Base-by-base conservation (phyloP, 2,113 vertebrate species). In the Chaetodon trifascialis region DNA sequence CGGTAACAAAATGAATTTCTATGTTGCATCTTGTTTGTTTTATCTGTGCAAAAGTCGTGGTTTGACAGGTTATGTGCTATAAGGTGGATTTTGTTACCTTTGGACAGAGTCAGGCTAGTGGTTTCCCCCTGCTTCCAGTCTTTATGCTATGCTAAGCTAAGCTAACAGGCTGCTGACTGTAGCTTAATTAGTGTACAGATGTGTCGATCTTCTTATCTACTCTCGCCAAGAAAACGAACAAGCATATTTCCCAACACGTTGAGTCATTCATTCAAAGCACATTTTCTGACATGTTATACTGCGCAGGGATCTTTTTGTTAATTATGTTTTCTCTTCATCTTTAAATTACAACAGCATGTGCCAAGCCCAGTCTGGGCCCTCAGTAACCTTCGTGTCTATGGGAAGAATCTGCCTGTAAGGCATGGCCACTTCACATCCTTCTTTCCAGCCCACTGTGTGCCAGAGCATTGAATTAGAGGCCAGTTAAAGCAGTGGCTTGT, bases 401-500 rank as follows among this genome's bases (percentile, higher is more conserved):
- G 67, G 55, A 80, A 54, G 71, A 73, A 80, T 77, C 59, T 87
- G 76, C 75, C 85, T 80, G 76, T 51, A 65, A 86, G 79, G 81
- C 88, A 82, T 15, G 54, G 62, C 78, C 77, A 85, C 81, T 84
- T 76, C 78, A 82, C 85, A 86, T 90, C 83, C 73, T 76, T 87
- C 71, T 88, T 64, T 64, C 51, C 72, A 60, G 56, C 64, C 65
- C 67, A 76, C 90, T 60, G 83, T 90, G 87, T 82, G 88, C 76
- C 67, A 68, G 76, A 82, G 72, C 76, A 88, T 83, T 90, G 89
- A 87, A 91, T 94, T 89, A 93, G 83, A 88, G 87, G 81, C 82
- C 92, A 87, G 91, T 91, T 92, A 90, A 85, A 84, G 90, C 90
- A 88, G 80, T 80, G 85, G 86, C 80, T 89, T 92, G 90, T 93